Evolutionary conservation across 2,888 invertebrate species (phyloP), one percentile per base, ranked within the genome.

Genomic region (Sinotaia quadrata): DNA sequence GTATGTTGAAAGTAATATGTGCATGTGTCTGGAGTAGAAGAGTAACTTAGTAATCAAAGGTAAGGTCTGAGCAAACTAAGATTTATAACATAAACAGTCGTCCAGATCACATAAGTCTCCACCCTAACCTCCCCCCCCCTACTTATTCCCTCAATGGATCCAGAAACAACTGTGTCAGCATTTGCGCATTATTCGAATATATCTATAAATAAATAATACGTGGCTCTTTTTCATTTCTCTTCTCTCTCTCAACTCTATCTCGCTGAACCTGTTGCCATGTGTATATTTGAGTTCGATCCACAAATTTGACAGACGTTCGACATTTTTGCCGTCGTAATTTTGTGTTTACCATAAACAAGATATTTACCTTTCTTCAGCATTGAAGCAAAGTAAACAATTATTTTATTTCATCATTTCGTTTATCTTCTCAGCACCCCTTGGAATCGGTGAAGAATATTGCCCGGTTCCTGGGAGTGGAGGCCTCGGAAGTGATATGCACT

Each of bases 381-480:
- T 51, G 21, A n/a, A 51, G 7, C 21, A n/a, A 15, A 7, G 18
- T n/a, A 51, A 7, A n/a, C n/a, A 8, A n/a, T 21, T 51, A 8
- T 21, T 10, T 18, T 12, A 15, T 18, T 41, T 41, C 18, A 41
- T 18, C 41, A 12, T 41, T 18, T n/a, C n/a, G n/a, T n/a, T 41
- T 18, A 10, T 12, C 18, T 34, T 29, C 29, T 4, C 68, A 68
- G 68, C 56, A 27, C 10, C 62, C 68, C 10, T 47, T 56, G 21
- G 56, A 49, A 8, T 47, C 31, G 15, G 56, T 68, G n/a, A 33
- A 21, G 37, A 33, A 36, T 0, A 21, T 68, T 56, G 62, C 68
- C 0, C 33, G 21, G 8, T 62, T 68, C 31, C 57, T 68, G 31
- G 33, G 49, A 24, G 33, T 60, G 52, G 24, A 31, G 2, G 31